Base-by-base conservation (phyloP, 2,113 vertebrate genomes). In the Scophthalmus maximus region DNA sequence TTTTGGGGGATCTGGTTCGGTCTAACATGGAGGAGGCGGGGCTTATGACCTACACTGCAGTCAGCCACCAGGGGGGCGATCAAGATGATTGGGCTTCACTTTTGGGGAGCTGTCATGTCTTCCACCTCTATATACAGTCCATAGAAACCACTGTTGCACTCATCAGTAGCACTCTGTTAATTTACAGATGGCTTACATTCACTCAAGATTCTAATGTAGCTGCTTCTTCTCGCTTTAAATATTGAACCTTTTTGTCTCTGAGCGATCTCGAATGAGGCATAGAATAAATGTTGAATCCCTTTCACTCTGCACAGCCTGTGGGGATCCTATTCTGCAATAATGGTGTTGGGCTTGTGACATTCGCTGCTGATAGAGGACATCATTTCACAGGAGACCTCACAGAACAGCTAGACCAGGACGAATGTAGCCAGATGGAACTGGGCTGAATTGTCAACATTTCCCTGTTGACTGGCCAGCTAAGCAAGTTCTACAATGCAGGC, bases 321-420 rank as follows among this genome's bases (percentile, higher is more conserved):
- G 91, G 92, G 89, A 90, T 82, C 63, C 73, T 60, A 34, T 82
- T 78, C 83, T 87, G 89, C 88, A 83, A 82, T 87, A 88, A 89
- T 85, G 81, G 82, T 61, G 82, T 73, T 47, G 73, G 81, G 81
- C 76, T 82, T 81, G 87, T 94, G 90, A 93, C 93, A 94, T 94
- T 94, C 89, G 86, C 84, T 85, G 84, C 87, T 88, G 88, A 92
- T 92, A 93, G 91, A 94, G 94, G 93, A 94, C 93, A 93, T 90
- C 82, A 92, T 91, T 89, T 93, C 93, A 92, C 93, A 89, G 89
- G 92, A 94, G 93, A 94, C 89, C 91, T 91, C 90, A 91, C 90
- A 91, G 88, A 86, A 79, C 90, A 88, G 88, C 89, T 83, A 86
- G 85, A 91, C 79, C 81, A 86, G 86, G 83, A 89, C 85, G 85